These are phyloP conservation scores for Vulpes lagopus DNA, from an alignment of 2,113 vertebrate genomes.

Conservation along the genomic window DNA sequence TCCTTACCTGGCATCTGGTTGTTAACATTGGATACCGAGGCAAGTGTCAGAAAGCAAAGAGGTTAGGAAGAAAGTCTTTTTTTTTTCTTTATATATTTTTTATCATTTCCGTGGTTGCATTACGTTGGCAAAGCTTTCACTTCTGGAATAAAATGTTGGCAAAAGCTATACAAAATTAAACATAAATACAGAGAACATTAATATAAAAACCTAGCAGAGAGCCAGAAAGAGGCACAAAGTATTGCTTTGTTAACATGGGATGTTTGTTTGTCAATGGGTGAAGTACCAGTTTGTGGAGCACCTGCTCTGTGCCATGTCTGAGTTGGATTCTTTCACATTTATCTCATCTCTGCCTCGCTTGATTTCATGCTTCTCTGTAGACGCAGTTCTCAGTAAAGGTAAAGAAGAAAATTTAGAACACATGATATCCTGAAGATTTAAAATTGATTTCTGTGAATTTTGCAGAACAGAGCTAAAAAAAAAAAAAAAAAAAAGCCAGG, in stretches of 20 bases:
- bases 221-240: not conserved
- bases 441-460: constrained; percentile 25
- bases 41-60: not conserved
- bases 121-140: not conserved
- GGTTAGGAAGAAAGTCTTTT: not conserved
- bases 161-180: not conserved
- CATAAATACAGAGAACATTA: not conserved
- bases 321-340: not conserved
- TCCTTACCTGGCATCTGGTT: not conserved
- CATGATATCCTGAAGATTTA: not conserved
- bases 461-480: not conserved
- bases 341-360: not conserved
- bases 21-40: not conserved
- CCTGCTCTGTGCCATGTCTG: rapidly evolving
- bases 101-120: not conserved
- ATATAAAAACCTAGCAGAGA: not conserved
- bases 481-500: not conserved
- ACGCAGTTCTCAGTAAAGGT: not conserved
- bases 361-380: not conserved
- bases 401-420: constrained; percentile 19
- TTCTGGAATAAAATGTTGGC: not conserved
- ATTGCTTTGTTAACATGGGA: not conserved
- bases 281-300: not conserved
- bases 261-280: not conserved
- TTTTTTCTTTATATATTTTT: not conserved